These are phyloP conservation scores for Drosophila nigricruria DNA, from an alignment of 2,888 invertebrate species.

Conservation along the genomic window DNA sequence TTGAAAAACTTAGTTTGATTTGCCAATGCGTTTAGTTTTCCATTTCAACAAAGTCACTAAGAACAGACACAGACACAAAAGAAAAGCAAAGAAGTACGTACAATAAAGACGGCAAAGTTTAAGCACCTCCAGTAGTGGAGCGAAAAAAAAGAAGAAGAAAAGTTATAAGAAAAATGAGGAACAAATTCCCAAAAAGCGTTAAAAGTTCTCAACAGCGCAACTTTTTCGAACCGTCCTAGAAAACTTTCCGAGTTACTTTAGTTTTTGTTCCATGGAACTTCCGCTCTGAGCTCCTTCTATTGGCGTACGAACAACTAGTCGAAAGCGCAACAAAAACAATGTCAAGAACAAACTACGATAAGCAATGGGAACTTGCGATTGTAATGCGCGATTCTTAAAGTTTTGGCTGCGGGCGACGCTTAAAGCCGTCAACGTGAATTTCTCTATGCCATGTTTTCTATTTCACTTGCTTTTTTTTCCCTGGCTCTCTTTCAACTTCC, in stretches of 20 bases:
- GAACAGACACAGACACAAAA: slow-evolving; percentile 34
- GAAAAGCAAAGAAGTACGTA: slow-evolving; percentile 19
- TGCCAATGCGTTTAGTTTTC: slow-evolving; percentile 45
- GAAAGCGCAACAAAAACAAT: slow-evolving; percentile 55
- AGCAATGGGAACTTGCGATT: slow-evolving; percentile 47
- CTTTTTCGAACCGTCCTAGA: slow-evolving; percentile 40
- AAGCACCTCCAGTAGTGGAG: slow-evolving; percentile 64
- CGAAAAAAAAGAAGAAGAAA: background rate
- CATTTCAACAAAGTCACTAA: slow-evolving; percentile 43
- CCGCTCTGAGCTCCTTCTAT: slow-evolving; percentile 31
- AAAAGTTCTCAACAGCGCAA: slow-evolving; percentile 60
- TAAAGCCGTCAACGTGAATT: slow-evolving; percentile 25
- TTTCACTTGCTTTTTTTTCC: slow-evolving; percentile 59
- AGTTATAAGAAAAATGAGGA: slow-evolving; percentile 21
- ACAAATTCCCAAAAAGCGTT: slow-evolving; percentile 59
- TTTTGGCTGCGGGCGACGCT: slow-evolving; percentile 34
- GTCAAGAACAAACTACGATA: slow-evolving; percentile 55
- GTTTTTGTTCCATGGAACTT: slow-evolving; percentile 54
- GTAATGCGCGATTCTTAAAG: slow-evolving; percentile 52
- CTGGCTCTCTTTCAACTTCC: background rate
- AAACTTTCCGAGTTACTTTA: slow-evolving; percentile 55
- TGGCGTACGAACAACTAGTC: slow-evolving; percentile 37
- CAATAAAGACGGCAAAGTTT: slow-evolving; percentile 56
- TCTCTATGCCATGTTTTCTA: slow-evolving; percentile 61
- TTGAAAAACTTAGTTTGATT: slow-evolving; percentile 26